Evolutionary conservation across 1,140 invertebrate genomes (phyloP), one percentile per base, ranked within the genome.

Genomic region (Lordiphosa clarofinis): DNA sequence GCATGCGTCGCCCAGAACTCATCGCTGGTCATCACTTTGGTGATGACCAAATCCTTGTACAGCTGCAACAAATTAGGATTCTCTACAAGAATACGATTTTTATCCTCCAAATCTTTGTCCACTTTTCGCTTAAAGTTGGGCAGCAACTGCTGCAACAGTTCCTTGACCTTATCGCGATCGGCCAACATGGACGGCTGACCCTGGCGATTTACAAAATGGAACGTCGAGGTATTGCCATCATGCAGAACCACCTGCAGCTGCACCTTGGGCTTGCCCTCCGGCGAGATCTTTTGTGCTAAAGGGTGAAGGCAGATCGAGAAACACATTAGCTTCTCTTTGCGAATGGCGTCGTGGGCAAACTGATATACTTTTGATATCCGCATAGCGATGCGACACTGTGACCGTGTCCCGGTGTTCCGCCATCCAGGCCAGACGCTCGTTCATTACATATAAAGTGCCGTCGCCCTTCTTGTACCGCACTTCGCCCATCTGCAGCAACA

Each of bases 181-280:
- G 94, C 93, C 1, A 98, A 91, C 90, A 99, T 97, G 1, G 93
- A 92, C 33, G 94, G 93, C 13, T 93, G 90, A 4, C 96, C 96
- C 67, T 92, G 93, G 33, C 94, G 93, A 90, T 99, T 98, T 37
- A 96, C 95, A 91, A 99, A 99, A 88, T 99, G 98, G 91, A 99
- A 99, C 31, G 98, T 99, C 1, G 96, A 97, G 12, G 96, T 96
- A 39, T 95, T 93, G 19, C 96, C 95, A 91, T 97, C 96, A 86
- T 99, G 95, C 61, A 99, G 90, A 33, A 99, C 96, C 8, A 99
- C 93, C 92, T 99, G 99, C n/a, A 99, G 91, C 90, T 99, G 99
- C 50, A 99, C 96, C 91, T 99, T 99, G 15, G 97, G 94, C 91
- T 99, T 99, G 7, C 96, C 97, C 86, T 97, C 98, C 0, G 98